Evolutionary conservation across 2,113 vertebrate genomes (phyloP).

Genomic region (Trichechus manatus): DNA sequence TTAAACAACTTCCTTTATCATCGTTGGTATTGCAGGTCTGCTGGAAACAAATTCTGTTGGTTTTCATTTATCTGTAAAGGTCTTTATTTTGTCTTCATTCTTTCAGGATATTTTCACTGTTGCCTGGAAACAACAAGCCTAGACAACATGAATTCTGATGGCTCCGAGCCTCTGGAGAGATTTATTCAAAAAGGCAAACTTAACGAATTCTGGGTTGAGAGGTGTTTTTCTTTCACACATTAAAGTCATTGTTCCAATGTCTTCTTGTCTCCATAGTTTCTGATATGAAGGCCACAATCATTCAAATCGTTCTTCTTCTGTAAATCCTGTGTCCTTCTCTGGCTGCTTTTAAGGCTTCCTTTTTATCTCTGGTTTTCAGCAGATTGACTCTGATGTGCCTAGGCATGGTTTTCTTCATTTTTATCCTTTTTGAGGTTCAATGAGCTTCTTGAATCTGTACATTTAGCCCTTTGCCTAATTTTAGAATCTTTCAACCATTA

Average conservation of each 20-base stretch:
- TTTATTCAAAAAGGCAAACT: slow-evolving; percentile 3
- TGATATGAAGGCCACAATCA: neutral
- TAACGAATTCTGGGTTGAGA: neutral
- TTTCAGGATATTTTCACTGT: neutral
- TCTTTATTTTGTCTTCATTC: neutral
- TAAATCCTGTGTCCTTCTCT: accelerated
- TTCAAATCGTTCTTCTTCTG: neutral
- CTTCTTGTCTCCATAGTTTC: neutral
- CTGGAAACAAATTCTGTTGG: neutral
- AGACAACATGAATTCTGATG: accelerated
- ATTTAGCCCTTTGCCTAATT: neutral
- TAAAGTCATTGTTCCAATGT: accelerated
- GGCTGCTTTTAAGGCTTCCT: neutral
- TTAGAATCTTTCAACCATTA: neutral
- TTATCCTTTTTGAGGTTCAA: neutral
- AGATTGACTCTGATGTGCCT: neutral
- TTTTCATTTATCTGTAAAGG: neutral
- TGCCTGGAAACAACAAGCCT: neutral
- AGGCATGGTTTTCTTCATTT: neutral
- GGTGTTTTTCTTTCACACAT: neutral
- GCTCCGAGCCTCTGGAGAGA: neutral
- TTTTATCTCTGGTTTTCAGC: neutral
- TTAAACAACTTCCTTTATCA: neutral
- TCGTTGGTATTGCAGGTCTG: neutral
- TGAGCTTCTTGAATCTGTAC: neutral